These are phyloP conservation scores for Dermatophagoides farinae DNA, from an alignment of 1,140 invertebrate genomes.

Conservation along the genomic window DNA sequence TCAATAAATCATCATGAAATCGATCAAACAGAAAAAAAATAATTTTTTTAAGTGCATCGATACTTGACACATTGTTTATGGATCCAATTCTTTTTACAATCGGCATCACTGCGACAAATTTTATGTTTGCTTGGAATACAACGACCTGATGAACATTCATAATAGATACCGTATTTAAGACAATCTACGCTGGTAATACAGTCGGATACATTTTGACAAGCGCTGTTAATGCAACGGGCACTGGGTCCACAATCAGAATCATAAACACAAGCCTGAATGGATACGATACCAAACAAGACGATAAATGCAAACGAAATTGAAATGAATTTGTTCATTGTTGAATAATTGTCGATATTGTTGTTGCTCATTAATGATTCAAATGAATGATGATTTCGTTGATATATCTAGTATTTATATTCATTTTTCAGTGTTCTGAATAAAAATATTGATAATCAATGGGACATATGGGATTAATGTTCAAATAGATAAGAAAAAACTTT, in stretches of 20 bases:
- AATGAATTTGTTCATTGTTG: background rate
- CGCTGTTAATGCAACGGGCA: constrained; percentile 5
- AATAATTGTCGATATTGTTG: background rate
- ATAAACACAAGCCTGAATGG: background rate
- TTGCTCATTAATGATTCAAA: background rate
- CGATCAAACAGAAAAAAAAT: background rate
- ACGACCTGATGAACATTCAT: background rate
- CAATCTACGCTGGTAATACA: constrained; percentile 5
- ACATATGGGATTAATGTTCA: too few relatives aligned
- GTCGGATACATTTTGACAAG: background rate
- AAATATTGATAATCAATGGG: too few relatives aligned
- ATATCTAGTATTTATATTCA: background rate
- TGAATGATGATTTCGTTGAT: background rate
- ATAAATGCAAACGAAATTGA: background rate
- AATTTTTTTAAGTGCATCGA: background rate
- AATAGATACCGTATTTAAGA: constrained; percentile 9
- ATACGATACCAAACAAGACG: constrained; percentile 1
- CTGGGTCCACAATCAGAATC: constrained; percentile 8
- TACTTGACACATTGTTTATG: background rate
- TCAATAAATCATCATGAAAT: background rate
- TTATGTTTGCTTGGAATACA: constrained; percentile 7
- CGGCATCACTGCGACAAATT: constrained; percentile 8
- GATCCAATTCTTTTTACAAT: constrained; percentile 10
- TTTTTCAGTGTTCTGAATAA: background rate
- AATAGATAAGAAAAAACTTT: too few relatives aligned